Percentiles rank a stretch among this genome's conserved stretches.
Evolutionary conservation across 2,888 invertebrate species (phyloP).

Genomic region (Pilophorus perplexus): DNA sequence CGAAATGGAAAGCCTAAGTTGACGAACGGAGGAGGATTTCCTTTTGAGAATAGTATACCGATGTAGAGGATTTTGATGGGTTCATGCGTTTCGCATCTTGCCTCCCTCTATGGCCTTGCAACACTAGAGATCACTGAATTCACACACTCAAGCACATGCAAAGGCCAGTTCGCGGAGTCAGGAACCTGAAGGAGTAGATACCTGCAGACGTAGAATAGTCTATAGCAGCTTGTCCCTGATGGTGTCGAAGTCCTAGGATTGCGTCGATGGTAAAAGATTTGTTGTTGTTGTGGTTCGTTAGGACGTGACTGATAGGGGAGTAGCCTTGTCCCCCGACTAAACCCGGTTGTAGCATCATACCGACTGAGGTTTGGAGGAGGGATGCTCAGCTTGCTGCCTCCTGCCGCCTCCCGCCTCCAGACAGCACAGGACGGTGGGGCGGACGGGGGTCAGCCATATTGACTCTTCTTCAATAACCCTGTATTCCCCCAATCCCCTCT

Average conservation of each 20-base stretch:
- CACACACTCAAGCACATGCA: too few species aligned
- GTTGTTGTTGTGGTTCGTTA: slow-evolving; percentile 51
- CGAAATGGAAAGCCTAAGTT: too few species aligned
- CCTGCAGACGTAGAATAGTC: slow-evolving; percentile 47
- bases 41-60: too few species aligned
- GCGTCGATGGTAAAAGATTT: slow-evolving; percentile 87
- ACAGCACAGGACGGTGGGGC: neutral
- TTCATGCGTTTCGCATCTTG: too few species aligned
- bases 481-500: neutral
- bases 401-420: slow-evolving; percentile 25
- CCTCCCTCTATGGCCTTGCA: too few species aligned
- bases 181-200: slow-evolving; percentile 33
- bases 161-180: too few species aligned
- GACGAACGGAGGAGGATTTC: too few species aligned
- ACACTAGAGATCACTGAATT: too few species aligned
- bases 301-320: slow-evolving; percentile 38
- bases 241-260: slow-evolving; percentile 65
- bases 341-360: slow-evolving; percentile 45
- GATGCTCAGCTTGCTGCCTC: too few species aligned
- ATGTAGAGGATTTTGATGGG: too few species aligned
- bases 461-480: slow-evolving; percentile 7
- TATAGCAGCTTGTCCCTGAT: slow-evolving; percentile 44
- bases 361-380: slow-evolving; percentile 22
- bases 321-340: slow-evolving; percentile 33
- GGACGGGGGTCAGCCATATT: slow-evolving; percentile 26